Conservation (phyloP, 2,888 invertebrate genomes). For the Tethea ocularis region DNA sequence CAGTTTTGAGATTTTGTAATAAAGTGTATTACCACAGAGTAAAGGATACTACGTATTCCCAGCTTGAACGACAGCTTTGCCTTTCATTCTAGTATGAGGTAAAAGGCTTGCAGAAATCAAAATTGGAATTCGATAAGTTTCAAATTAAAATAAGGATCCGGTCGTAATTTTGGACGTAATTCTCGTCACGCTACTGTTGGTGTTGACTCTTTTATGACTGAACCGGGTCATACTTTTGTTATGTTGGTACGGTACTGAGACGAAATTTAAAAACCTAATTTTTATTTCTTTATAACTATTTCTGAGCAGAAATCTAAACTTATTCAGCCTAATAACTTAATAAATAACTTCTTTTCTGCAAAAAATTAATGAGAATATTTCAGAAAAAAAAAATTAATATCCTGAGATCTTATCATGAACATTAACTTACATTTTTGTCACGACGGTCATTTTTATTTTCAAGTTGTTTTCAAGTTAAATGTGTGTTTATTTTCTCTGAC, state of each 20-base stretch:
- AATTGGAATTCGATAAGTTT: not conserved
- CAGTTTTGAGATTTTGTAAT: not conserved
- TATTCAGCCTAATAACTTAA: not conserved
- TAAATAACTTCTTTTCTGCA: too few species aligned
- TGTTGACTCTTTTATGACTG: not conserved
- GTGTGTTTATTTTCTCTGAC: constrained; percentile 22
- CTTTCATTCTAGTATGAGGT: not conserved
- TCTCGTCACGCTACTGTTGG: not conserved
- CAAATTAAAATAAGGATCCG: not conserved
- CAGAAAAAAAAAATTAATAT: not conserved
- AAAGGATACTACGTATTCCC: too few species aligned
- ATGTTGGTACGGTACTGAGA: not conserved
- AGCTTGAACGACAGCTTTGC: not conserved
- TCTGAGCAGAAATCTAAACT: not conserved
- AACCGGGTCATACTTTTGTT: not conserved
- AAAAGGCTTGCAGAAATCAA: not conserved
- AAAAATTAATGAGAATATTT: too few species aligned
- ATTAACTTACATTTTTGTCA: not conserved
- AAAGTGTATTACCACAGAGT: too few species aligned
- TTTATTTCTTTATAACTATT: not conserved
- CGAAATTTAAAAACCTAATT: not conserved
- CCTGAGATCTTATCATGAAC: not conserved
- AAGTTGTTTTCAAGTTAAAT: constrained; percentile 2
- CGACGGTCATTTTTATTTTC: not conserved
- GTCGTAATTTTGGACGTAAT: not conserved